Conservation (phyloP, 2,797 vertebrate genomes). For the Gymnoscopelus braueri region DNA sequence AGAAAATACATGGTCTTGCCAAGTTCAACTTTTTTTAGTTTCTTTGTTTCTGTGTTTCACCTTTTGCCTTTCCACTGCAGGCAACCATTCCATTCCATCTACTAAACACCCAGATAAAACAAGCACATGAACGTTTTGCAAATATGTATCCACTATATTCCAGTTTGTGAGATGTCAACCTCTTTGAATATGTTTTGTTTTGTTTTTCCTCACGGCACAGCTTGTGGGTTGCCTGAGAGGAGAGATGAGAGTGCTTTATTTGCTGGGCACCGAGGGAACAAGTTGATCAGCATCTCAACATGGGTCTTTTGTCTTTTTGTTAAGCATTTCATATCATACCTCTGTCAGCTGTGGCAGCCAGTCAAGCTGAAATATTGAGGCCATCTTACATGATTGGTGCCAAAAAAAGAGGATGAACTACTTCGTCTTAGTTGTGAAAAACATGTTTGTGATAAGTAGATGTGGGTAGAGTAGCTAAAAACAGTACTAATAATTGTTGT, state of each 20-base stretch:
- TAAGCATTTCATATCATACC: slow-evolving; percentile 74
- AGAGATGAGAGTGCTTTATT: slow-evolving; percentile 50
- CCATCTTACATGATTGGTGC: slow-evolving; percentile 68
- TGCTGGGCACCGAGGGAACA: slow-evolving; percentile 65
- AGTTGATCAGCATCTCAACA: slow-evolving; percentile 64
- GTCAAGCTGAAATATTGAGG: slow-evolving; percentile 83
- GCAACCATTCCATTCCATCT: slow-evolving; percentile 77
- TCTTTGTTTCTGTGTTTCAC: slow-evolving; percentile 67
- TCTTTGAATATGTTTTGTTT: slow-evolving; percentile 72
- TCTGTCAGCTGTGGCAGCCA: slow-evolving; percentile 80
- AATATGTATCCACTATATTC: slow-evolving; percentile 70
- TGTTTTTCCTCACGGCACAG: slow-evolving; percentile 45
- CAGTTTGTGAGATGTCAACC: slow-evolving; percentile 63
- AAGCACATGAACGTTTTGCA: slow-evolving; percentile 68
- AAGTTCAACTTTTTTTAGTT: slow-evolving; percentile 50
- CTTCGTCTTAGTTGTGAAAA: slow-evolving; percentile 38
- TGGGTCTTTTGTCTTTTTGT: slow-evolving; percentile 57
- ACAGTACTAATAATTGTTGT: no score
- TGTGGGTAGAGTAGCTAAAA: no score
- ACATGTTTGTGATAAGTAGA: slow-evolving; percentile 21
- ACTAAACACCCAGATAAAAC: slow-evolving; percentile 75
- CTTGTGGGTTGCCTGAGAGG: slow-evolving; percentile 54
- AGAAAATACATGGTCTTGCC: slow-evolving; percentile 61
- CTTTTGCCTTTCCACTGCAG: slow-evolving; percentile 79
- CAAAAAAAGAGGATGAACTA: slow-evolving; percentile 51